These are phyloP conservation scores for Psophia crepitans DNA, from an alignment of 2,113 vertebrate species.

Conservation along the genomic window DNA sequence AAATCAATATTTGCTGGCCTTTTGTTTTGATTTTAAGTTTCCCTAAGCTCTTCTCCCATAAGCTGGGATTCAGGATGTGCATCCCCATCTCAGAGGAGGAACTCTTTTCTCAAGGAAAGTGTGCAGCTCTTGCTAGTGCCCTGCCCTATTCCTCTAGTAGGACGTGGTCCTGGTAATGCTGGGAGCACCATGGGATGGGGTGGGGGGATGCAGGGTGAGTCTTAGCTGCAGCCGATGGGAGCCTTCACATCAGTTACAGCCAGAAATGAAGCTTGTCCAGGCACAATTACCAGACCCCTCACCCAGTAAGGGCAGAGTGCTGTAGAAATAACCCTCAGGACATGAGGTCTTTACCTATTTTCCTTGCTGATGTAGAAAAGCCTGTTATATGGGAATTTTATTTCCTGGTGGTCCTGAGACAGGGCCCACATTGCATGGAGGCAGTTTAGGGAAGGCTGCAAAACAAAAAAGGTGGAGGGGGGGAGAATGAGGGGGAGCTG, in stretches of 20 bases:
- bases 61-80: neutral
- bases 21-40: neutral
- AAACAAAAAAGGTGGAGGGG: neutral
- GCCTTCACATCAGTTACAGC: neutral
- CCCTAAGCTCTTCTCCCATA: neutral
- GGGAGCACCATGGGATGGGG: neutral
- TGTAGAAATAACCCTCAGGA: neutral
- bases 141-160: neutral
- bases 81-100: neutral
- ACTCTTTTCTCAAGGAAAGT: neutral
- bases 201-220: neutral
- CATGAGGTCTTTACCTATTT: neutral
- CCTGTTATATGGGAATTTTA: neutral
- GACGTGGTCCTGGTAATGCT: neutral
- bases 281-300: neutral
- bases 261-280: neutral
- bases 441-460: neutral
- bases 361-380: neutral
- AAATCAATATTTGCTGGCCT: neutral
- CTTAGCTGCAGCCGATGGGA: neutral
- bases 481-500: neutral
- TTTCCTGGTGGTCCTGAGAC: neutral
- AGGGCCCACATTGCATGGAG: neutral
- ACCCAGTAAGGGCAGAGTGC: neutral
- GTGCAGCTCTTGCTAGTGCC: neutral